These are phyloP conservation scores for Onychomys arenicola DNA, from an alignment of 2,797 vertebrate genomes.

Conservation along the genomic window DNA sequence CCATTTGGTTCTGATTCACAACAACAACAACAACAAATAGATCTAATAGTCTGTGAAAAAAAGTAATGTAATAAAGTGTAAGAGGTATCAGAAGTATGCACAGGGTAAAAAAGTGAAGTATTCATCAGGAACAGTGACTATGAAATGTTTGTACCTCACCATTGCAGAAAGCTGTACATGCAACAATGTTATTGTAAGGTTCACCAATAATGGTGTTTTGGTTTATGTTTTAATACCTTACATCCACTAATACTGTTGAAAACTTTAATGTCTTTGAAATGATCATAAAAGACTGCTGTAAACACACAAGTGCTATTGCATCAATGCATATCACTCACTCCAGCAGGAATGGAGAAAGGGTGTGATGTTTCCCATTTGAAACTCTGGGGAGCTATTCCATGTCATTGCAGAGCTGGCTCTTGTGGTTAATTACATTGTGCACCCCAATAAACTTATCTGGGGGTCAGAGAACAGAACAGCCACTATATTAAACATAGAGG, in stretches of 20 bases:
- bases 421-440: not conserved
- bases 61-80: not conserved
- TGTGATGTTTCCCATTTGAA: not conserved
- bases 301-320: not conserved
- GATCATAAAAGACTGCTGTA: conserved; percentile 43
- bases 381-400: not conserved
- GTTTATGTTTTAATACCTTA: conserved; percentile 27
- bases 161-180: not conserved
- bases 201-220: conserved; percentile 17
- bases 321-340: not conserved
- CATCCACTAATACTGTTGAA: conserved; percentile 51
- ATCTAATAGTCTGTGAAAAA: not conserved
- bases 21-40: not conserved
- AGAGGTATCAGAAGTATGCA: not conserved
- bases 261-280: conserved; percentile 45
- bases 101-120: not conserved
- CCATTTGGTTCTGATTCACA: not conserved
- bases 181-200: not conserved
- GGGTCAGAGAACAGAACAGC: no score
- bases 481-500: no score
- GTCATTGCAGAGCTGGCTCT: not conserved
- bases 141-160: conserved; percentile 8
- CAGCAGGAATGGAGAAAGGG: not conserved
- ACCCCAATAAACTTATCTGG: no score
- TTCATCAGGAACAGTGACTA: not conserved